These are phyloP conservation scores for Castor canadensis DNA, from an alignment of 2,113 vertebrate species.

Conservation along the genomic window DNA sequence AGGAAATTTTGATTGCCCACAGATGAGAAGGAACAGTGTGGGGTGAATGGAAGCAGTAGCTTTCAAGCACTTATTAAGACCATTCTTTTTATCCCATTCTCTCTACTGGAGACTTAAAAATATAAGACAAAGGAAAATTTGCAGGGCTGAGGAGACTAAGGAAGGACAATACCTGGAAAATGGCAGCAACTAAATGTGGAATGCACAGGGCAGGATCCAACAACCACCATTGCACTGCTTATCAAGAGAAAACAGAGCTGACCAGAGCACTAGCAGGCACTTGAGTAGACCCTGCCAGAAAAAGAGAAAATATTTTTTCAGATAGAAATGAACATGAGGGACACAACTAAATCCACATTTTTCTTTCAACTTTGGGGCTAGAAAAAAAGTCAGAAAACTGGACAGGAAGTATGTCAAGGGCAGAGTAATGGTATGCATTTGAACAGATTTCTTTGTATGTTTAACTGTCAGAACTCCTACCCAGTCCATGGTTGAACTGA, in stretches of 20 bases:
- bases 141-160: background rate
- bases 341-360: background rate
- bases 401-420: background rate
- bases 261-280: background rate
- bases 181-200: background rate
- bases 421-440: background rate
- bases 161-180: background rate
- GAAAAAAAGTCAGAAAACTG: background rate
- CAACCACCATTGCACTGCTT: background rate
- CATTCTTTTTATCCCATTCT: background rate
- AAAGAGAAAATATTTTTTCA: background rate
- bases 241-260: background rate
- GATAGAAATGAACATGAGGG: background rate
- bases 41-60: background rate
- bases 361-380: background rate
- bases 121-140: background rate
- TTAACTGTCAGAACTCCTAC: background rate
- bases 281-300: background rate
- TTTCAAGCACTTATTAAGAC: background rate
- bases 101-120: background rate
- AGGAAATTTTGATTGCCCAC: background rate
- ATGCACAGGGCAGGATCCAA: background rate
- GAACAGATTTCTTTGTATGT: background rate
- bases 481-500: too few relatives aligned
- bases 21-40: background rate